Evolutionary conservation across 2,888 invertebrate genomes (phyloP).

Genomic region (Erebia aethiops): DNA sequence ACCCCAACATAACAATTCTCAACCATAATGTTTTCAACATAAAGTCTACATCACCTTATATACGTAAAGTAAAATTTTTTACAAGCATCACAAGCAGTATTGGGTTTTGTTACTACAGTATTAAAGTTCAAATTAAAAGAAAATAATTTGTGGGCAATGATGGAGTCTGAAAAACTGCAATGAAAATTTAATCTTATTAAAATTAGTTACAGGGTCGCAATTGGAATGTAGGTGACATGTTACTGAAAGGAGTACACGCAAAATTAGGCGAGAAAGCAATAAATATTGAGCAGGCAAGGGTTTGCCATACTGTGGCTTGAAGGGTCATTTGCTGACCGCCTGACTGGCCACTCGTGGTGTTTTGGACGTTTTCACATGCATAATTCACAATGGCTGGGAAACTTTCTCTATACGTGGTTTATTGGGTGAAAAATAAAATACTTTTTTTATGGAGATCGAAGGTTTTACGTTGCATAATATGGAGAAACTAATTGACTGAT

Average conservation of each 20-base stretch:
- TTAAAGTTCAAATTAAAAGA: conserved; percentile 15
- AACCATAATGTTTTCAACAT: not conserved
- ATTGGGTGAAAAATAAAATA: not conserved
- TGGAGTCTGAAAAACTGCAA: not conserved
- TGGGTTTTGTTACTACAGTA: not conserved
- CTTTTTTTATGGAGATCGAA: not conserved
- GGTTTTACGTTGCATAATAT: too few relatives aligned
- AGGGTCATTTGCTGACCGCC: conserved; percentile 49
- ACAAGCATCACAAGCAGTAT: not conserved
- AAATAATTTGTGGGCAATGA: conserved; percentile 1
- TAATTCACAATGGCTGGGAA: conserved; percentile 49
- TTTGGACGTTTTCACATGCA: conserved; percentile 53
- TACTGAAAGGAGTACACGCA: conserved; percentile 44
- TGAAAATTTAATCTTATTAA: not conserved
- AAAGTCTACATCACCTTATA: conserved; percentile 19
- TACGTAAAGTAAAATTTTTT: not conserved
- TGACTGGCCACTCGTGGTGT: conserved; percentile 46
- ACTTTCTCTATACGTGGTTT: not conserved
- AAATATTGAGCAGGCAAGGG: conserved; percentile 68
- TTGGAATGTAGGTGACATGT: conserved; percentile 15
- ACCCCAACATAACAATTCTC: not conserved
- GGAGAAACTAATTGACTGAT: too few relatives aligned
- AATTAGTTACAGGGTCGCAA: conserved; percentile 16
- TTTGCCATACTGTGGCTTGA: conserved; percentile 45
- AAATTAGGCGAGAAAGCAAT: conserved; percentile 61